Evolutionary conservation across 2,888 invertebrate species (phyloP).

Genomic region (Lutraria lutraria): DNA sequence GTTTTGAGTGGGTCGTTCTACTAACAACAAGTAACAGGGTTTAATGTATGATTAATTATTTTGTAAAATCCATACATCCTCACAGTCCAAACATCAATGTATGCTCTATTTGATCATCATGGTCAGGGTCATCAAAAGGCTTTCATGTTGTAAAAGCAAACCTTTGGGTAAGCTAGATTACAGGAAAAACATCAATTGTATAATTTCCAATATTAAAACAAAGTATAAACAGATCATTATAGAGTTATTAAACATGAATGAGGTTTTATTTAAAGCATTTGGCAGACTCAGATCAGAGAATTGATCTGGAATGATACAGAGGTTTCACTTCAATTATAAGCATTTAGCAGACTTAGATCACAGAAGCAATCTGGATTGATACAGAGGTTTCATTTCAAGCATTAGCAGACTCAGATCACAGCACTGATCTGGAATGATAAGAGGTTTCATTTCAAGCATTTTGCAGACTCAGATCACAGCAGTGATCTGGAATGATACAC

Average conservation of each 20-base stretch:
- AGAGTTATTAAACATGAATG: conserved; percentile 1
- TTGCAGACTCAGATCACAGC: not conserved
- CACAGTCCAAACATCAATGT: conserved; percentile 6
- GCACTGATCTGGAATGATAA: no score
- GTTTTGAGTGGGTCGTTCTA: conserved; percentile 38
- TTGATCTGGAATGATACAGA: no score
- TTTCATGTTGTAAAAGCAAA: conserved; percentile 19
- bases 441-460: conserved; percentile 13
- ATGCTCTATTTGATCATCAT: conserved; percentile 11
- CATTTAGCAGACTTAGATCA: no score
- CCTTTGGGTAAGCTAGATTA: conserved; percentile 25
- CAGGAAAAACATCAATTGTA: not conserved
- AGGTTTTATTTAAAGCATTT: conserved; percentile 2
- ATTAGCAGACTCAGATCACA: no score
- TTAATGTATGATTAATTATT: conserved; percentile 33
- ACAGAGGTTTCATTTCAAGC: no score
- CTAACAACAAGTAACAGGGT: conserved; percentile 7
- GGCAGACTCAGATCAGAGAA: not conserved
- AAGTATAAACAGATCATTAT: not conserved
- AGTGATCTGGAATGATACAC: no score
- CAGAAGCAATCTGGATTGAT: no score
- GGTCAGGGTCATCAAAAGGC: conserved; percentile 10
- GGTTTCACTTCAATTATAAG: no score
- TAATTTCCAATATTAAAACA: conserved; percentile 17
- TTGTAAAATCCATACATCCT: conserved; percentile 24